Evolutionary conservation across 1,140 invertebrate genomes (phyloP).

Genomic region (Microplitis mediator): DNA sequence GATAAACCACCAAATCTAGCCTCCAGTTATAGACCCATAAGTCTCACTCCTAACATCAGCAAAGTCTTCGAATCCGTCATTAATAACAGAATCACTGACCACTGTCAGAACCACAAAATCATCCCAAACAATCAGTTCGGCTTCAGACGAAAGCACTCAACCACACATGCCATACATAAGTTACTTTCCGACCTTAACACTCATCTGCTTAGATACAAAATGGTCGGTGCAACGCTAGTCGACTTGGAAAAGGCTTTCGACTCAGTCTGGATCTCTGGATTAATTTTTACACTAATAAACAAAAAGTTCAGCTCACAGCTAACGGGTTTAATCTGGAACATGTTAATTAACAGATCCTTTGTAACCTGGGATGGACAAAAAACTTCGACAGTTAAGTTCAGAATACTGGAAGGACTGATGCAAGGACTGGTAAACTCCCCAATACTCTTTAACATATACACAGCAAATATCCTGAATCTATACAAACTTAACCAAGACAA

Average conservation of each 20-base stretch:
- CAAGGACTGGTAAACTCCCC: slow-evolving; percentile 18
- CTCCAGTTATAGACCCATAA: slow-evolving; percentile 13
- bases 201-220: background rate
- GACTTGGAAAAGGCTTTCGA: slow-evolving; percentile 15
- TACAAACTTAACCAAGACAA: background rate
- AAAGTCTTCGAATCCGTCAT: slow-evolving; percentile 14
- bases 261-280: slow-evolving; percentile 7
- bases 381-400: background rate
- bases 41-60: slow-evolving; percentile 16
- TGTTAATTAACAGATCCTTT: background rate
- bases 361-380: background rate
- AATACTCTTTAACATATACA: slow-evolving; percentile 28
- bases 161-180: slow-evolving; percentile 8
- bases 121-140: slow-evolving; percentile 21
- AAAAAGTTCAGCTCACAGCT: background rate
- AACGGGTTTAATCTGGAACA: background rate
- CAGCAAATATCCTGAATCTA: background rate
- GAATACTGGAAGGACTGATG: background rate
- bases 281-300: background rate
- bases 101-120: background rate
- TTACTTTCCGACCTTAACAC: slow-evolving; percentile 14
- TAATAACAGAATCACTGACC: background rate
- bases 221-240: slow-evolving; percentile 4
- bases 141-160: slow-evolving; percentile 4
- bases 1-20: background rate